Evolutionary conservation across 2,797 vertebrate genomes (phyloP), one percentile per base, ranked within the genome.

Genomic region (Neoniphon sammara): DNA sequence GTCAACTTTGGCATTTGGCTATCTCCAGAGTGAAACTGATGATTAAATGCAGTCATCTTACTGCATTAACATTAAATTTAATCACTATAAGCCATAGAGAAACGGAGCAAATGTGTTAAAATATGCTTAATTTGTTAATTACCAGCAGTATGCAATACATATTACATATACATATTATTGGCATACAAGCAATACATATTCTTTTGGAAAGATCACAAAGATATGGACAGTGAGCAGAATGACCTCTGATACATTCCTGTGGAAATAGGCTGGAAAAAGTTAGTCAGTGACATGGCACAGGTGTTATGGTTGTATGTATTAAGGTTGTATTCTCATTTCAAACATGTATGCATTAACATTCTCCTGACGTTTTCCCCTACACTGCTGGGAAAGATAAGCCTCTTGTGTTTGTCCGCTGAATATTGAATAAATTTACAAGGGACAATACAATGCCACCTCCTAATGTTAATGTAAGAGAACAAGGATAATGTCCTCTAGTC

Each of bases 301-400:
- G 31, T 49, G 30, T 15, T 46, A 17, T 20, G 31, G 31, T 8
- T 34, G 31, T 5, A 34, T 36, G 4, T 36, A 17, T 7, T 31
- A 57, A 14, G 55, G 9, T 17, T 54, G 7, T 56, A 0, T 68
- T 77, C 52, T 62, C n/a, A 31, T 27, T 75, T 61, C n/a, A 66
- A 39, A 70, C 50, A 61, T 34, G 44, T 53, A 60, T 30, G 30
- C 59, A 71, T 73, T 56, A 60, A 47, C 66, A 65, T 64, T 59
- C 34, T 27, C 64, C 21, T 74, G 30, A 58, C 34, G 72, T 44
- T 80, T 73, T 71, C 50, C 56, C 23, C 52, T 25, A 30, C 17
- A 53, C 53, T 78, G 70, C 58, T 54, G 34, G 52, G 44, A 70
- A 56, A 71, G 63, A 78, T 81, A 74, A 65, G 58, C 23, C 20